A percentile compares a stretch with the other conserved stretches of the same genome.
Conservation (phyloP, 2,888 invertebrate genomes). For the Phrixothrix hirtus region DNA sequence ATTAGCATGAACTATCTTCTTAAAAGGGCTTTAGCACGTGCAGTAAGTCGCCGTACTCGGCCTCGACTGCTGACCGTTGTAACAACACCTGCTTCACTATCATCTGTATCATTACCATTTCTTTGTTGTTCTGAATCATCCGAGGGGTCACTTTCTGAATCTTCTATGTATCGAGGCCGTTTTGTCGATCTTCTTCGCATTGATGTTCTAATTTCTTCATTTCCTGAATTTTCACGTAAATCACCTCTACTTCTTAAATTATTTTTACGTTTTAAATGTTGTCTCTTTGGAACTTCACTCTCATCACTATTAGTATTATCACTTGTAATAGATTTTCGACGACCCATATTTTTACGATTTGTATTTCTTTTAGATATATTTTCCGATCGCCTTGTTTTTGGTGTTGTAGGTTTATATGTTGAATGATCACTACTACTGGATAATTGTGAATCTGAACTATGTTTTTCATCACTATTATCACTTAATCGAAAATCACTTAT, state of each 20-base stretch:
- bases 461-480: constrained; percentile 32
- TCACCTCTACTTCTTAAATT: constrained; percentile 15
- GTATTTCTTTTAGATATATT: constrained; percentile 27
- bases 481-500: constrained; percentile 27
- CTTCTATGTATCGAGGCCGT: constrained; percentile 50
- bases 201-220: constrained; percentile 34
- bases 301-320: constrained; percentile 47
- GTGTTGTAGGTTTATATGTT: constrained; percentile 8
- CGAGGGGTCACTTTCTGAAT: constrained; percentile 46
- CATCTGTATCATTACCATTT: constrained; percentile 10
- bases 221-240: constrained; percentile 35
- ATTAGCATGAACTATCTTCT: constrained; percentile 37
- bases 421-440: constrained; percentile 22
- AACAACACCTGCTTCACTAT: constrained; percentile 32
- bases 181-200: constrained; percentile 42
- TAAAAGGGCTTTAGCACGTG: constrained; percentile 69
- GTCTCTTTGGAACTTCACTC: constrained; percentile 55
- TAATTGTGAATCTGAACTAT: constrained; percentile 8
- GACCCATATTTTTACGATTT: constrained; percentile 22
- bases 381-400: constrained; percentile 44
- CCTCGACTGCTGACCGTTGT: constrained; percentile 78
- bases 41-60: constrained; percentile 79
- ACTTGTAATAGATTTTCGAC: constrained; percentile 19
- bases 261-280: constrained; percentile 27
- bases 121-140: constrained; percentile 6